Evolutionary conservation across 2,113 vertebrate species (phyloP), one percentile per base, ranked within the genome.

Genomic region (Paedocypris sp.): DNA sequence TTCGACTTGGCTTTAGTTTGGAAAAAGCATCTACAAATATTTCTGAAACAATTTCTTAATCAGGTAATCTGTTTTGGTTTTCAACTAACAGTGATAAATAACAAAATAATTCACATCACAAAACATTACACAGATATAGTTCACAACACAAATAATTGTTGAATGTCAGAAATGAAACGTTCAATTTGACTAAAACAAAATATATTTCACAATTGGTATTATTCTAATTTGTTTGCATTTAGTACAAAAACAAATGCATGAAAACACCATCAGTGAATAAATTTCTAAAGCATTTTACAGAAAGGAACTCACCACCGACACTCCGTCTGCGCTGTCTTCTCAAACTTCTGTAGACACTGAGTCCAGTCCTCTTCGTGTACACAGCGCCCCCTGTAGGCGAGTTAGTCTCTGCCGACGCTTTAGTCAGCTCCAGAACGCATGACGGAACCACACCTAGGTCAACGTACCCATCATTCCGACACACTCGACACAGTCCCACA

Each of bases 21-120:
- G 67, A 68, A 25, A 76, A 65, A 4, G 74, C 74, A 38, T 72
- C 72, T 18, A 74, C 74, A 11, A 76, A 76, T 29, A 74, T 63
- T 49, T 76, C 74, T 76, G 18, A 52, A 58, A 52, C 1, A 43
- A 51, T 3, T 38, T 13, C n/a, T 43, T 19, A 23, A n/a, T 15
- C 26, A 9, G 5, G 22, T 22, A 20, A 11, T 2, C 39, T 22
- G 39, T 11, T 43, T 43, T 43, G 39, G 18, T 20, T 3, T 5
- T 42, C 18, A 5, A 12, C 3, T 19, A 22, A 2, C 19, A 45
- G n/a, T n/a, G n/a, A n/a, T n/a, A n/a, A n/a, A n/a, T n/a, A n/a
- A n/a, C n/a, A n/a, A n/a, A n/a, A n/a, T n/a, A n/a, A n/a, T n/a
- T n/a, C n/a, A n/a, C n/a, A n/a, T n/a, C n/a, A n/a, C n/a, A n/a